These are phyloP conservation scores for Chiridota heheva DNA, from an alignment of 35 echinoderm and acorn worm species.

Conservation along the genomic window DNA sequence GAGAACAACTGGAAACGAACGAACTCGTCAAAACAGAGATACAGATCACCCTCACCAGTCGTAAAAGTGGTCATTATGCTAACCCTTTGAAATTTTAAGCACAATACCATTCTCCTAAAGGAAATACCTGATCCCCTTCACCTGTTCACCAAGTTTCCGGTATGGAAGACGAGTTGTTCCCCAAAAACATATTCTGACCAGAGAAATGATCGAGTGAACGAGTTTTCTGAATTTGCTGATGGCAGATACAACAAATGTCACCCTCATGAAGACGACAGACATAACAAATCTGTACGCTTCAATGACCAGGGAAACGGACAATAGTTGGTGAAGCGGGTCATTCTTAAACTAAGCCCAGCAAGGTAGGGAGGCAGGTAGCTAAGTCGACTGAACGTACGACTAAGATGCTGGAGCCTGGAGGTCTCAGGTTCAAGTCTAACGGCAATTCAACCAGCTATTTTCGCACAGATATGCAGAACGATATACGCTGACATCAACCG, in stretches of 20 bases:
- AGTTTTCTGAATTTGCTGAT: neutral
- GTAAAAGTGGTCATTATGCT: neutral
- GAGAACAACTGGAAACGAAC: no score
- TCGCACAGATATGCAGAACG: neutral
- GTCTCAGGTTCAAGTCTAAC: no score
- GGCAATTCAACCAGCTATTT: no score
- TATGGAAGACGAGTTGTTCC: neutral
- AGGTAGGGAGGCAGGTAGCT: no score
- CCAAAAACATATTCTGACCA: neutral
- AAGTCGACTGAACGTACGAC: no score
- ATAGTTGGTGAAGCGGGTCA: constrained; percentile 11
- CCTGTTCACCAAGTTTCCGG: neutral
- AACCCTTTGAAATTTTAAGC: neutral
- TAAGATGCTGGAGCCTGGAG: no score
- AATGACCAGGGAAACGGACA: neutral
- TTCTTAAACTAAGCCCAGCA: neutral
- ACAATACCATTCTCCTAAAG: neutral
- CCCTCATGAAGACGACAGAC: no score
- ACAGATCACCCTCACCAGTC: neutral
- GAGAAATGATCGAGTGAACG: neutral
- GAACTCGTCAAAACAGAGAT: neutral
- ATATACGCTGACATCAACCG: neutral
- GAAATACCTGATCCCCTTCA: neutral
- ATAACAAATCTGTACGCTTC: no score
- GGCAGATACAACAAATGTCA: no score